Percentiles rank a stretch among this genome's conserved stretches.
These are phyloP conservation scores for Crotalus horridus DNA, from an alignment of 2,113 vertebrate genomes.

Conservation along the genomic window DNA sequence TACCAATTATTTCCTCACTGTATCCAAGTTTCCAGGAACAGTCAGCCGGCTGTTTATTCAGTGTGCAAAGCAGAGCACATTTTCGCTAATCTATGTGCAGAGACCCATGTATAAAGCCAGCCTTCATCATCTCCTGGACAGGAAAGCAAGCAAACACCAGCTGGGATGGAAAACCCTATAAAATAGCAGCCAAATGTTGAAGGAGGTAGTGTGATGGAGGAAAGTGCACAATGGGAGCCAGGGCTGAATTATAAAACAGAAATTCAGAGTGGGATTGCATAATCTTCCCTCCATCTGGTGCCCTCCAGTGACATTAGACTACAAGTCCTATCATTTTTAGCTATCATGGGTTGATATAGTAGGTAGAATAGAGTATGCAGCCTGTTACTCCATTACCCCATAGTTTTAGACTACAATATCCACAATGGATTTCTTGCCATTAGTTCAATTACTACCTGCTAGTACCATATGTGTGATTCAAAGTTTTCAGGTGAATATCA, in stretches of 20 bases:
- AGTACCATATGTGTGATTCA: background rate
- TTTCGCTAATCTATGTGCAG: background rate
- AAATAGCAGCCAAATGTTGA: background rate
- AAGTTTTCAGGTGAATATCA: background rate
- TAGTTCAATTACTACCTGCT: background rate
- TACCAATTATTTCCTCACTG: accelerated
- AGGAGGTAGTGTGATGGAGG: too few species aligned
- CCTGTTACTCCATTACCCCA: background rate
- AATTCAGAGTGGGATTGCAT: background rate
- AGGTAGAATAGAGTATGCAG: too few species aligned
- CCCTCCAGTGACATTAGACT: background rate
- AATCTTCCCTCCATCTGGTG: background rate
- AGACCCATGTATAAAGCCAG: background rate
- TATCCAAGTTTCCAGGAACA: background rate
- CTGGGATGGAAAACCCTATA: background rate
- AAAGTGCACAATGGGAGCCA: background rate
- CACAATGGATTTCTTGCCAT: background rate
- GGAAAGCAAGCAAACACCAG: background rate
- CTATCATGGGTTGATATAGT: background rate
- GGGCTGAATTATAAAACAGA: background rate
- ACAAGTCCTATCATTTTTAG: background rate
- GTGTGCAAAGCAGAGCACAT: background rate
- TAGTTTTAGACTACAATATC: background rate
- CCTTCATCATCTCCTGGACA: accelerated
- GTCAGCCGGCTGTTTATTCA: background rate